phyloP scores from a whole-genome alignment of 1,140 invertebrate genomes.

The Drepana arcuata region DNA sequence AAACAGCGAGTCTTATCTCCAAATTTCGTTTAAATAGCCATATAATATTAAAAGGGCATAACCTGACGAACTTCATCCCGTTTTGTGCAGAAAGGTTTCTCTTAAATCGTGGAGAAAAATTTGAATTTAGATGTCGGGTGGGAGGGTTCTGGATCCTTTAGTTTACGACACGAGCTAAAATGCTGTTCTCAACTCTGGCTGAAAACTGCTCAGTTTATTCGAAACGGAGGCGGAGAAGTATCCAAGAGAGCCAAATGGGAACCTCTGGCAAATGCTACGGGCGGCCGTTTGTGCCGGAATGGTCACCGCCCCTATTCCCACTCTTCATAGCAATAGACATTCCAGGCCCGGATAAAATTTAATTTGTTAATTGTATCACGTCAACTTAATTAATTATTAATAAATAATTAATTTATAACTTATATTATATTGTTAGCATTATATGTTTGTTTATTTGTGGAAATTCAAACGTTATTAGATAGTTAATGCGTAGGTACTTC shows the following conservation, averaged over 20 bases:
- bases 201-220: slow-evolving; percentile 53
- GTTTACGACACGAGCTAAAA: slow-evolving; percentile 60
- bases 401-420: too few species aligned
- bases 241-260: slow-evolving; percentile 48
- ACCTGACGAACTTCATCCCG: slow-evolving; percentile 37
- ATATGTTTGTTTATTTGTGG: too few species aligned
- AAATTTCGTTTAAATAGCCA: too few species aligned
- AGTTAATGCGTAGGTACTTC: too few species aligned
- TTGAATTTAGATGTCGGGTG: slow-evolving; percentile 59
- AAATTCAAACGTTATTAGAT: too few species aligned
- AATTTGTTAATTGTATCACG: too few species aligned
- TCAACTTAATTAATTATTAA: too few species aligned
- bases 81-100: slow-evolving; percentile 34
- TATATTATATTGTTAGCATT: too few species aligned
- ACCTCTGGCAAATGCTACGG: slow-evolving; percentile 51
- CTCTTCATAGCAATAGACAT: slow-evolving; percentile 21
- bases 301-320: slow-evolving; percentile 31
- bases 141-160: slow-evolving; percentile 40
- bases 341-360: too few species aligned
- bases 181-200: slow-evolving; percentile 44
- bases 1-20: too few species aligned
- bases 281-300: slow-evolving; percentile 48
- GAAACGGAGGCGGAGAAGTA: slow-evolving; percentile 49
- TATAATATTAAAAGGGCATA: too few species aligned
- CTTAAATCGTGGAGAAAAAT: slow-evolving; percentile 33